Percentiles rank a stretch among this genome's conserved stretches.
These are phyloP conservation scores for Dolichoris vasculosae DNA, from an alignment of 1,140 invertebrate species.

Conservation along the genomic window DNA sequence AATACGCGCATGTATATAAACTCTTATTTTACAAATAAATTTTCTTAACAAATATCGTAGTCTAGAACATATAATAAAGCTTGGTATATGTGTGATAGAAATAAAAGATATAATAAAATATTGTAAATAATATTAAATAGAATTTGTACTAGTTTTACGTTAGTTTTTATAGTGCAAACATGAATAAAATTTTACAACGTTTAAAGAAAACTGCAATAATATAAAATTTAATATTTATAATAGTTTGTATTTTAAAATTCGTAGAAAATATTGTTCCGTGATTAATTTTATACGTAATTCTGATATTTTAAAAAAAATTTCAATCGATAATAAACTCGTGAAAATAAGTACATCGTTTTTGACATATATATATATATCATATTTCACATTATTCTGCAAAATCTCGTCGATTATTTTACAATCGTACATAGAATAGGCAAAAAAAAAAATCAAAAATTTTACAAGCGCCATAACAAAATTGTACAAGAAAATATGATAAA, in stretches of 20 bases:
- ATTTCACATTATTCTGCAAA: too few relatives aligned
- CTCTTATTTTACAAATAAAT: not conserved
- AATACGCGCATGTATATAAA: too few relatives aligned
- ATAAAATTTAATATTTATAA: not conserved
- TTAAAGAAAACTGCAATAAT: not conserved
- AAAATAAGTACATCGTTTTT: too few relatives aligned
- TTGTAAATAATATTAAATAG: not conserved
- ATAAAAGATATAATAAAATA: not conserved
- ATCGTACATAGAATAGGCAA: too few relatives aligned
- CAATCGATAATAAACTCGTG: not conserved
- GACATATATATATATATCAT: too few relatives aligned
- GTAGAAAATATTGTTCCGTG: not conserved
- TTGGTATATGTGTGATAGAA: not conserved
- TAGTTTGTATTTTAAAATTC: not conserved
- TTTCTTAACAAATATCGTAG: too few relatives aligned
- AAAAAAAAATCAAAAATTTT: too few relatives aligned
- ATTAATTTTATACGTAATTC: not conserved
- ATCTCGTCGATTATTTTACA: too few relatives aligned
- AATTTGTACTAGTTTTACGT: not conserved
- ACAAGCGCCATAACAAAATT: too few relatives aligned
- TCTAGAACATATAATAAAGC: too few relatives aligned
- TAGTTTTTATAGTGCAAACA: not conserved
- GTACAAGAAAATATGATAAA: too few relatives aligned
- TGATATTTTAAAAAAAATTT: not conserved
- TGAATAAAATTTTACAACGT: not conserved